Conservation (phyloP, 2,888 invertebrate genomes). For the Limnephilus auricula region DNA sequence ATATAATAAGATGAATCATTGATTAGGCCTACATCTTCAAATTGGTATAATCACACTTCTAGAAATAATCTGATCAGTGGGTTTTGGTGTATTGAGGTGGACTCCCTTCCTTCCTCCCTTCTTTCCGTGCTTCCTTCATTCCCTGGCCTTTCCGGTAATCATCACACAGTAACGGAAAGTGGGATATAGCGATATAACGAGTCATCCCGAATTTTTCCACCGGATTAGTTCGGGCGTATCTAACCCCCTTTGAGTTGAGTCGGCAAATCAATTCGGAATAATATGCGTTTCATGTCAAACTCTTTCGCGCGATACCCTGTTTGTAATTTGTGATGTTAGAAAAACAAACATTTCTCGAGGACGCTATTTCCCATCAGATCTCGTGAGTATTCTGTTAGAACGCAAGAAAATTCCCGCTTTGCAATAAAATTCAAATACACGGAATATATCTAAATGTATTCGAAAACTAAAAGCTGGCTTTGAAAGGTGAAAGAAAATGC, state of each 20-base stretch:
- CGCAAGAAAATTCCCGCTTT: no score
- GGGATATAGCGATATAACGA: neutral
- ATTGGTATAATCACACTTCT: neutral
- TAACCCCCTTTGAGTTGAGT: neutral
- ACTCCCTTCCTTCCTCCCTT: neutral
- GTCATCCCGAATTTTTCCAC: neutral
- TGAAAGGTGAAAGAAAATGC: no score
- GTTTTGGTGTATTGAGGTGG: constrained; percentile 14
- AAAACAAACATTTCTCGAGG: no score
- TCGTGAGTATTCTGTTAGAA: no score
- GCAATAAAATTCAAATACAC: no score
- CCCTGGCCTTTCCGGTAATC: neutral
- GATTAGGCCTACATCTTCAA: neutral
- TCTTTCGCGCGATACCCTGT: neutral
- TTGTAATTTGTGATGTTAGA: neutral
- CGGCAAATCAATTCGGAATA: neutral
- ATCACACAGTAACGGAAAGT: neutral
- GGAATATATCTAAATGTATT: no score
- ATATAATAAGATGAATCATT: no score
- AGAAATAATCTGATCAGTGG: neutral
- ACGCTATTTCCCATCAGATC: no score
- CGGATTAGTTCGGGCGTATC: constrained; percentile 5
- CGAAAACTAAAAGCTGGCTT: no score
- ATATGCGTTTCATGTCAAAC: neutral
- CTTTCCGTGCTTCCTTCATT: neutral